phyloP scores from a whole-genome alignment of 2,888 invertebrate species.

The Apoda limacodes region DNA sequence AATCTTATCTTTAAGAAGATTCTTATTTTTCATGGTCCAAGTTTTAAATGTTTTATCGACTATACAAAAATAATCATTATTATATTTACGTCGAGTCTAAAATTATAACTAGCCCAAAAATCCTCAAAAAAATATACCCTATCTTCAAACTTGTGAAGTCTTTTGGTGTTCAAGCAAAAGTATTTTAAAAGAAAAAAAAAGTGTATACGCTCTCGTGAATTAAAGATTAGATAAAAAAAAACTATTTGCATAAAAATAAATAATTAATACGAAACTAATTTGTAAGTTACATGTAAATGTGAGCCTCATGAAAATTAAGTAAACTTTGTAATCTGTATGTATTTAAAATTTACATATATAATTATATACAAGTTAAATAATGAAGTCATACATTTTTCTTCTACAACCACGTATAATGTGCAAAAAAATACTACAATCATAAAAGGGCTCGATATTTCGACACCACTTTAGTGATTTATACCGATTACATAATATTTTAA shows the following conservation, averaged over 20 bases:
- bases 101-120: constrained; percentile 58
- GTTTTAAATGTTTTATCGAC: constrained; percentile 71
- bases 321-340: constrained; percentile 67
- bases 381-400: constrained; percentile 63
- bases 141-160: constrained; percentile 65
- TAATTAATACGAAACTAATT: constrained; percentile 57
- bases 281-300: constrained; percentile 64
- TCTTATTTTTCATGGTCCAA: constrained; percentile 71
- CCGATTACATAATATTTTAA: no score
- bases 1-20: constrained; percentile 68
- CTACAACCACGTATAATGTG: constrained; percentile 53
- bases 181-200: constrained; percentile 59
- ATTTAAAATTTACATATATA: constrained; percentile 65
- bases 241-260: constrained; percentile 66
- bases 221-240: constrained; percentile 64
- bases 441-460: constrained; percentile 54
- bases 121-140: constrained; percentile 54
- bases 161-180: constrained; percentile 67
- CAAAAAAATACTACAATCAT: constrained; percentile 40
- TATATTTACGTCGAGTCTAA: constrained; percentile 68
- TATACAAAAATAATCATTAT: constrained; percentile 69
- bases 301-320: constrained; percentile 65
- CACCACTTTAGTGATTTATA: constrained; percentile 23
- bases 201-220: constrained; percentile 68
- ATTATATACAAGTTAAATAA: constrained; percentile 62